Percentiles rank a stretch among this genome's conserved stretches.
Conservation (phyloP, 2,113 vertebrate species). For the Junco hyemalis region DNA sequence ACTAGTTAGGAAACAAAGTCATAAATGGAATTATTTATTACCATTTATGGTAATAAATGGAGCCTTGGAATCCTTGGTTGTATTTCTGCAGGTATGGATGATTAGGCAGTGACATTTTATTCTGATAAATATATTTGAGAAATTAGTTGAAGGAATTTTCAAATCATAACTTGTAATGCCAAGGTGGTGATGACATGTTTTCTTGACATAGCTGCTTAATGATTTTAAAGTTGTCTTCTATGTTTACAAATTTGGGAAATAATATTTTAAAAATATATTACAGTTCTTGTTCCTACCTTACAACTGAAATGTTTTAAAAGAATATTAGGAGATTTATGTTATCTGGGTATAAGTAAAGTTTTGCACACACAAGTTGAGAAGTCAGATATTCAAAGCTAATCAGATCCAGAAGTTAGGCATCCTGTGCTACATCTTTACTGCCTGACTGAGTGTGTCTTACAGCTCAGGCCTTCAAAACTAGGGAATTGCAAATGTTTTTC, state of each 20-base stretch:
- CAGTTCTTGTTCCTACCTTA: not conserved
- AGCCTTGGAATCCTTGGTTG: not conserved
- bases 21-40: not conserved
- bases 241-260: not conserved
- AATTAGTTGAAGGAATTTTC: not conserved
- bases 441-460: not conserved
- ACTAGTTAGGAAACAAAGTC: not conserved
- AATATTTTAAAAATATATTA: fast-evolving
- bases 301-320: not conserved
- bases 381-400: not conserved
- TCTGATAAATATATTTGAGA: not conserved
- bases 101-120: not conserved
- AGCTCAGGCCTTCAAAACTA: not conserved
- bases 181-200: not conserved
- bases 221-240: not conserved
- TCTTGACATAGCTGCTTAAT: not conserved
- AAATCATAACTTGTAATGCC: not conserved
- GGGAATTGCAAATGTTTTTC: not conserved
- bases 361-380: not conserved
- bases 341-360: not conserved
- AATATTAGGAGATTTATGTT: not conserved
- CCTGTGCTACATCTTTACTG: not conserved
- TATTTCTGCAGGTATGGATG: not conserved
- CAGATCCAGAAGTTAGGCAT: not conserved
- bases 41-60: not conserved